These are phyloP conservation scores for Mionectes olivaceus DNA, from an alignment of 2,797 vertebrate genomes.

Conservation along the genomic window DNA sequence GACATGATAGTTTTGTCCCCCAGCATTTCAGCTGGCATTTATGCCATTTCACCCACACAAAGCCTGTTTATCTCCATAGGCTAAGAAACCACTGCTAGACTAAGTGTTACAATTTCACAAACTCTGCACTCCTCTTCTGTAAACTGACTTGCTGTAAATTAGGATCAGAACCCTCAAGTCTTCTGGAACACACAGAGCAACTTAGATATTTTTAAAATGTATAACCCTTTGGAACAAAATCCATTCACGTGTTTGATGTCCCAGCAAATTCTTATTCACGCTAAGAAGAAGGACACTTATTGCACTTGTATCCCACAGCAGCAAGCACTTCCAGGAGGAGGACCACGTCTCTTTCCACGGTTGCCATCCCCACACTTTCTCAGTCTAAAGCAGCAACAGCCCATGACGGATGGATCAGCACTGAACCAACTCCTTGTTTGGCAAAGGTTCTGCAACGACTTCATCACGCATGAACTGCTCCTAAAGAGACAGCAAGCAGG, in stretches of 20 bases:
- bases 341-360: neutral
- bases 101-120: fast-evolving
- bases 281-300: neutral
- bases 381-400: neutral
- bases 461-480: conserved; percentile 84
- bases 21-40: neutral
- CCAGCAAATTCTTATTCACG: neutral
- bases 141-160: neutral
- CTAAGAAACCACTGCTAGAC: neutral
- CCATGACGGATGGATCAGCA: conserved; percentile 70
- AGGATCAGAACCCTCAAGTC: neutral
- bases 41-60: neutral
- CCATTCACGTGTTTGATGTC: neutral
- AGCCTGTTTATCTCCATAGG: neutral
- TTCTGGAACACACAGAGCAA: neutral
- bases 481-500: conserved; percentile 59
- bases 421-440: conserved; percentile 79
- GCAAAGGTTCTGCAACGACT: conserved; percentile 75
- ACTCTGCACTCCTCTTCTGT: neutral
- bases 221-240: neutral
- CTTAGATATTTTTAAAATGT: neutral
- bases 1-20: neutral
- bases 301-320: neutral
- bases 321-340: neutral
- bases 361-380: neutral